Evolutionary conservation across 1,140 invertebrate genomes (phyloP).

Genomic region (Argopecten irradians): DNA sequence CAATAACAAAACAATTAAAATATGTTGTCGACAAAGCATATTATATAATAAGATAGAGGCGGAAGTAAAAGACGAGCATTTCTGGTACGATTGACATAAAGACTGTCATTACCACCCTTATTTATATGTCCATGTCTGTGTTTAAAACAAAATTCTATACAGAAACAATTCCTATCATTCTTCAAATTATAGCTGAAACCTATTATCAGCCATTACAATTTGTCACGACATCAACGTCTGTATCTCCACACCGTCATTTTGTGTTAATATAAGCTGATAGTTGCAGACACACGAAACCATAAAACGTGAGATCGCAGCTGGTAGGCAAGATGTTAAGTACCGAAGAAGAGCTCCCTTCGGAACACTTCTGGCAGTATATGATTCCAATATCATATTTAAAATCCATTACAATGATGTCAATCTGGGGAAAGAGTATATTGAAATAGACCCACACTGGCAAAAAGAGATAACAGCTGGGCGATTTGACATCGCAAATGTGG

Average conservation of each 20-base stretch:
- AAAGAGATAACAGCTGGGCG: neutral
- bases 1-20: too few species aligned
- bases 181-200: neutral
- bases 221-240: neutral
- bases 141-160: too few species aligned
- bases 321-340: neutral
- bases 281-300: neutral
- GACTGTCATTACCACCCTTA: too few species aligned
- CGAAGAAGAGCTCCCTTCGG: slow-evolving; percentile 2
- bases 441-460: neutral
- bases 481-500: neutral
- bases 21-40: too few species aligned
- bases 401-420: neutral
- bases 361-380: neutral
- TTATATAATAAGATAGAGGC: too few species aligned
- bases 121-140: neutral
- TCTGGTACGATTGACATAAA: too few species aligned
- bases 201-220: neutral
- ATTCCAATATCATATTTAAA: neutral
- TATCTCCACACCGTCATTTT: neutral
- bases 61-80: too few species aligned
- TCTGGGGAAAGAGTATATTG: neutral
- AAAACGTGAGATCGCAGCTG: neutral
- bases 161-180: too few species aligned
- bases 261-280: neutral